Base-by-base conservation (phyloP, 2,888 invertebrate species). In the Noctua fimbriata region DNA sequence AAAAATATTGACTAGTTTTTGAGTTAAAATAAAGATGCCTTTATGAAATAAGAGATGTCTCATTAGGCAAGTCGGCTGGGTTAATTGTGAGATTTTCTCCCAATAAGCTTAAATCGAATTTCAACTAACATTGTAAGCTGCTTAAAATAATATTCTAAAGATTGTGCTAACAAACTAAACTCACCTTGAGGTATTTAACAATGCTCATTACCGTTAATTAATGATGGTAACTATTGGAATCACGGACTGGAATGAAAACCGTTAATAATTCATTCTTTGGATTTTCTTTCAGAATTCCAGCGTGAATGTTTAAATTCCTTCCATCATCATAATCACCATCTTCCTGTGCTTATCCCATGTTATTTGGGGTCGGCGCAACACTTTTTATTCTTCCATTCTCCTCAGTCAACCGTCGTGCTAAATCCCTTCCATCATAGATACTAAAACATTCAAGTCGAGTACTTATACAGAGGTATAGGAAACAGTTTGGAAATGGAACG, bases 401-500 rank as follows among this genome's bases (percentile, higher is more conserved):
- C 21, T 21, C 52, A 21, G 21, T 52, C 52, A 52, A 21, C 7
- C 21, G 24, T 12, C 55, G n/a, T 0, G 24, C n/a, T 14, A 14
- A 81, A 83, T 81, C 78, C 74, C 18, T 58, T 69, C 36, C 76
- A 69, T 77, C 69, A 73, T 65, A 28, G 78, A 78, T 75, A 80
- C 58, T 86, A 82, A 87, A 86, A 77, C n/a, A 81, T 81, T 78
- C 63, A 82, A 76, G 58, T 47, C 52, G n/a, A 75, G 78, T 74
- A 73, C 69, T 83, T 81, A 78, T 78, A 65, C 58, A 80, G 74
- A 79, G 79, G 81, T 76, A 84, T 83, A 81, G 85, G 76, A 80
- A 86, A 81, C 75, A 69, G 84, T 81, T 84, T 81, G 52, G 63
- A 69, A 76, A 77, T 69, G 74, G 77, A 85, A 81, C 82, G 85